Evolutionary conservation across 2,113 vertebrate species (phyloP), one percentile per base, ranked within the genome.

Genomic region (Gadus macrocephalus): DNA sequence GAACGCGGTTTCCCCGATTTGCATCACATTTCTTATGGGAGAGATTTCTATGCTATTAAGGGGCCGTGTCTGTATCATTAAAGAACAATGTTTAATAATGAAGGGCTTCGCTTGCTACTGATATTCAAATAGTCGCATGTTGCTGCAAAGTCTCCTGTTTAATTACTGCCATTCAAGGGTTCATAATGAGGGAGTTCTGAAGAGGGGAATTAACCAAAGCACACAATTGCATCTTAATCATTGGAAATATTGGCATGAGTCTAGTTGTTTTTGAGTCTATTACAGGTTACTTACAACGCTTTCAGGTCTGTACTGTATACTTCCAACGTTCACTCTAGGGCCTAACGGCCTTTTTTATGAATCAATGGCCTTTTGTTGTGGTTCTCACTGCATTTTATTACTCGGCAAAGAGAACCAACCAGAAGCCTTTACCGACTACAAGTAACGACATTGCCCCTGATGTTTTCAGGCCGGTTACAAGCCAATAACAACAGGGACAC

Each of bases 181-280:
- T 73, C 73, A 62, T 88, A 89, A 90, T 86, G 84, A 89, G 86
- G 69, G 80, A 87, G 85, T 88, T 84, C 86, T 80, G 82, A 86
- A 73, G 78, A 83, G 79, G 42, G 25, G 72, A 84, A 84, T 83
- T 79, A 88, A 87, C 84, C 85, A 88, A 86, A 81, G 84, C 84
- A 22, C 70, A 81, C 83, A 84, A 86, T 86, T 83, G 76, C 68
- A 75, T 81, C 75, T 79, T 67, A 72, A 77, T 80, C 19, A 35
- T 5, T 8, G 56, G 67, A 83, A 75, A 67, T 72, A 72, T 79
- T 81, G 82, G n/a, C 75, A 81, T 81, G 81, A 65, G n/a, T 66
- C 61, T 80, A 75, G 35, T 25, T 74, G 55, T 71, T 66, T 70
- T 14, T 28, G 7, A 1, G 17, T 63, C 6, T 75, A 67, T 73